Evolutionary conservation across 1,140 invertebrate genomes (phyloP), one percentile per base, ranked within the genome.

Genomic region (Drosophila ficusphila): DNA sequence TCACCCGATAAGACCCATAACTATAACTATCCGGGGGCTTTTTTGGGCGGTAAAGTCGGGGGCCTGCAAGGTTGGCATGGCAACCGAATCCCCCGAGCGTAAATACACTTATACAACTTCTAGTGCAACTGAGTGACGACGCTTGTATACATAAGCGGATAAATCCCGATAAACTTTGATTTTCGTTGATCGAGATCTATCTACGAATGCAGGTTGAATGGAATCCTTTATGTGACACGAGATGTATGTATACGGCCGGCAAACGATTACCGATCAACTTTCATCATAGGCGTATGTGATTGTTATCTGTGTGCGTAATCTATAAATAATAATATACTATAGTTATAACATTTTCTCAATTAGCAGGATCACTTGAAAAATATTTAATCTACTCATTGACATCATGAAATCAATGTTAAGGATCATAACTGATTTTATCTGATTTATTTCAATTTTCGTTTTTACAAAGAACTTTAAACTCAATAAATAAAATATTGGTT

Each of bases 301-400:
- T 53, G 19, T 11, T 49, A n/a, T 61, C 11, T 49, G n/a, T 41
- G 14, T 48, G 19, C 23, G 33, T 39, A 11, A 14, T 41, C 41
- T 53, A 73, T 73, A 78, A 65, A 79, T 76, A 79, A 79, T 75
- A 72, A 38, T 27, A 49, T 67, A 46, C 42, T 19, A 18, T 18
- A 14, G 42, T 18, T 47, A 21, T 39, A 3, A 41, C 18, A 19
- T 73, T 64, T 73, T 73, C 58, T 64, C 44, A 73, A 73, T 62
- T 73, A 72, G 39, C 68, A 47, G 67, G 47, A 62, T 72, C 62
- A 67, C 58, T 68, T 49, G 60, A 54, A 73, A 79, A 79, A 74
- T 69, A 74, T 79, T 79, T 79, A 74, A 79, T 79, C 69, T 74
- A 49, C 54, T n/a, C 68, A 61, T 62, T 54, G 38, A 48, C 69